Evolutionary conservation across 2,113 vertebrate species (phyloP).

Genomic region (Poeciliopsis retropinna): DNA sequence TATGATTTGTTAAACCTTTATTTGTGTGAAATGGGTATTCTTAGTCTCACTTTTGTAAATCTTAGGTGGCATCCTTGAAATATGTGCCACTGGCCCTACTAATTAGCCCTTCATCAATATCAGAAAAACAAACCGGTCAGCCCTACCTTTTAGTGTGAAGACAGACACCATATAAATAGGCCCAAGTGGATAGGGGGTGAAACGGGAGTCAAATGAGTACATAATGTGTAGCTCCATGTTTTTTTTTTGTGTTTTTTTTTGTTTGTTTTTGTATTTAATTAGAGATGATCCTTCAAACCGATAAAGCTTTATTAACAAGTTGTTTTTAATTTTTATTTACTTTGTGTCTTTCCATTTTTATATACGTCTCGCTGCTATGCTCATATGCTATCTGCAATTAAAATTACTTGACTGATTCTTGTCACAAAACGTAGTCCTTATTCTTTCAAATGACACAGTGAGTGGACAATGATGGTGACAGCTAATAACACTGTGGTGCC

Average conservation of each 20-base stretch:
- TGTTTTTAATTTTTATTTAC: too few relatives aligned
- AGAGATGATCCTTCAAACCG: background rate
- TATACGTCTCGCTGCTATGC: background rate
- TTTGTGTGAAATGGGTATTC: too few relatives aligned
- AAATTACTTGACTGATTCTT: slow-evolving; percentile 55
- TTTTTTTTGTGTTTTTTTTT: background rate
- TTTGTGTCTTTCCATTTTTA: too few relatives aligned
- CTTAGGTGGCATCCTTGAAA: background rate
- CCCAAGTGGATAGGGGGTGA: background rate
- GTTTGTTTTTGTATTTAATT: background rate
- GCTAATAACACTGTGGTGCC: slow-evolving; percentile 72
- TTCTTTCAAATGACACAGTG: slow-evolving; percentile 67
- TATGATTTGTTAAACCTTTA: too few relatives aligned
- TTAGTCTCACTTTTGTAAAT: too few relatives aligned
- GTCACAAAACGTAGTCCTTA: slow-evolving; percentile 57
- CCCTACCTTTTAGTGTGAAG: too few relatives aligned
- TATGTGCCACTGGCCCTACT: background rate
- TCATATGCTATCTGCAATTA: slow-evolving; percentile 34
- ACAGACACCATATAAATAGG: background rate
- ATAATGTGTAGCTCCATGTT: background rate
- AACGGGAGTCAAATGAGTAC: background rate
- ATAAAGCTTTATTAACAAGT: too few relatives aligned
- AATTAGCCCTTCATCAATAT: too few relatives aligned
- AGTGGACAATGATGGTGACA: slow-evolving; percentile 71
- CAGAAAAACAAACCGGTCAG: too few relatives aligned